Base-by-base conservation (phyloP, 2,797 vertebrate species). In the Chrysolophus pictus region DNA sequence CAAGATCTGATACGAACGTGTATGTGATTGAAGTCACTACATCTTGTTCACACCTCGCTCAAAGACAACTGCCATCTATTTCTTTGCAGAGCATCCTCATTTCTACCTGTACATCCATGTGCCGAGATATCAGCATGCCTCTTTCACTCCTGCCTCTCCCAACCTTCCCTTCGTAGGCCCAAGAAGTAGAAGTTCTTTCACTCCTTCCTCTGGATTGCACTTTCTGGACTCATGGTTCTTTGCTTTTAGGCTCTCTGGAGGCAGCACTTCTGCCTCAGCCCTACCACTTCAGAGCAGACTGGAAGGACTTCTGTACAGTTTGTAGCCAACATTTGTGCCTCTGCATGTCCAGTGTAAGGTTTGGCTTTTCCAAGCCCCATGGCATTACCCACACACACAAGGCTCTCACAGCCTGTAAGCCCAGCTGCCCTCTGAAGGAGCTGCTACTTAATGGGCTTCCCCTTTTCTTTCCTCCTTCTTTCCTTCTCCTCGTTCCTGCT, bases 361-460 rank as follows among this genome's bases (percentile, higher is more conserved):
- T 42, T 70, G 60, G 21, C 51, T 85, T 51, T 64, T 44, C 14
- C 46, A 69, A 65, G 21, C n/a, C 41, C 5, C 17, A 14, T 2
- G 1, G 9, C 44, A 8, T 3, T 88, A 55, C n/a, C 56, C 37
- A 10, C 15, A 62, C 37, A 11, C 4, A 10, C 0, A 31, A 18
- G 53, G 14, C 24, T 44, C 6, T 2, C 4, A 1, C 0, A 0
- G 7, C 23, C 31, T 24, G 7, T 28, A 39, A 69, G 28, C 33
- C 56, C 17, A n/a, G 49, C 33, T 28, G 39, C 12, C 49, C 41
- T 60, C 44, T 64, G 35, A 8, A 56, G 72, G 39, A 73, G 2
- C 71, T 56, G n/a, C n/a, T 56, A 7, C 33, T 56, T 11, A 21
- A 42, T 15, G 81, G 70, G 31, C n/a, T 75, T 44, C 10, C 7